Base-by-base conservation (phyloP, 2,113 vertebrate genomes). In the Tichodroma muraria region DNA sequence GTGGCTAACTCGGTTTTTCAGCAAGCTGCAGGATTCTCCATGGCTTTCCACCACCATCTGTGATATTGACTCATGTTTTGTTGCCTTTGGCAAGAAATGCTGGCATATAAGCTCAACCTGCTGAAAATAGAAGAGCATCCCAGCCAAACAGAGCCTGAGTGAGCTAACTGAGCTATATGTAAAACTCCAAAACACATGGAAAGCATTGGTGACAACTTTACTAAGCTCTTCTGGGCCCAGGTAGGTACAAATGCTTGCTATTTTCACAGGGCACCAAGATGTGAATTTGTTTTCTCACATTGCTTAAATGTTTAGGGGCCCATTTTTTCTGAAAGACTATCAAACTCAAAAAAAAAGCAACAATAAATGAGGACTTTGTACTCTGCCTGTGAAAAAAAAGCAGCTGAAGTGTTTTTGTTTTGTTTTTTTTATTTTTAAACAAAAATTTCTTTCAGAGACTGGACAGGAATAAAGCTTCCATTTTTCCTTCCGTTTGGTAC, bases 121-220 rank as follows among this genome's bases (percentile, higher is more conserved):
- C 68, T 93, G 88, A 92, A 96, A 96, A 96, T 37, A 96, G 80
- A 87, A 89, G 75, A 85, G 38, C 66, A 73, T 54, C 89, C 69
- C 60, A 42, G 90, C 85, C 92, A 95, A 78, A 73, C 5, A 0
- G 0, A 45, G 75, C 40, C 44, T 47, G 33, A 70, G 47, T 44
- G 80, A 94, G 64, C 64, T 85, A 95, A 93, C 33, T 68, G 22
- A 83, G 47, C 64, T 84, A 22, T 64, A 80, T 30, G 69, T 71
- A 78, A 88, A 86, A 94, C 88, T 92, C 82, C 60, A 70, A 92
- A 96, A 71, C 76, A 89, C 75, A 63, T 44, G 60, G 79, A 93
- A 96, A 85, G 72, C 17, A 1, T 64, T 85, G 85, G 77, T 80
- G 85, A 80, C 80, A 88, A 85, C 23, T 90, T 92, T 15, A 80